Percentiles rank a stretch among this genome's conserved stretches.
phyloP scores from a whole-genome alignment of 2,888 invertebrate species.

The Sinodicranocentrus sp. region DNA sequence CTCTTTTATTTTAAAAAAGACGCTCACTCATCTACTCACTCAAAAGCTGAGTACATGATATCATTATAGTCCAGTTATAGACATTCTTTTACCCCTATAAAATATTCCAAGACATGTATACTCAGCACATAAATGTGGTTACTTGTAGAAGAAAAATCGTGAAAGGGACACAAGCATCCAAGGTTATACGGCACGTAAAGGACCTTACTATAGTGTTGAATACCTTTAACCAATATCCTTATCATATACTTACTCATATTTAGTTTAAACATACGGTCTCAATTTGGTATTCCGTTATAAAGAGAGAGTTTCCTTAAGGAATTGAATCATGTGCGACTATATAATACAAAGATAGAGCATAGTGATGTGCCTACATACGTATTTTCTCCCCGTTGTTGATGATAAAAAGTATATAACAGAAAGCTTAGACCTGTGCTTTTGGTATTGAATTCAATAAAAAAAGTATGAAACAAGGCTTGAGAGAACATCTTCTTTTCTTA shows the following conservation, averaged over 20 bases:
- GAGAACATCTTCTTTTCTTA: conserved; percentile 37
- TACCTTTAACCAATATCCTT: not conserved
- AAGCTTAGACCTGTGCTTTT: conserved; percentile 14
- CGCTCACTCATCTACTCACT: conserved; percentile 53
- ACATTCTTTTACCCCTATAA: not conserved
- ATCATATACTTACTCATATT: not conserved
- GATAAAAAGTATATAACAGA: conserved; percentile 17
- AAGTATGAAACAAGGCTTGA: conserved; percentile 12
- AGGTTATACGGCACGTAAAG: too few relatives aligned
- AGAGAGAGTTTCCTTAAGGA: not conserved
- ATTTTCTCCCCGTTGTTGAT: not conserved
- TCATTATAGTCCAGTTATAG: conserved; percentile 49
- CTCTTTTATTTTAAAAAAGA: conserved; percentile 33
- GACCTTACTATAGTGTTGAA: too few relatives aligned
- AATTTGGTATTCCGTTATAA: conserved; percentile 51
- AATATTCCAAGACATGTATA: not conserved
- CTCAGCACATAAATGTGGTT: too few relatives aligned
- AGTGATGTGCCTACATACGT: conserved; percentile 28
- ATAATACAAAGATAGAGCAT: conserved; percentile 8
- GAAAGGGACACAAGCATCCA: too few relatives aligned
- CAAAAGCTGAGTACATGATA: conserved; percentile 23
- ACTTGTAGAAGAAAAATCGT: too few relatives aligned
- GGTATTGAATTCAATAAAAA: conserved; percentile 47
- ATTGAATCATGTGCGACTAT: conserved; percentile 26
- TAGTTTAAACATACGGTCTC: conserved; percentile 44